Evolutionary conservation across 1,140 invertebrate species (phyloP).

Genomic region (Drepana arcuata): DNA sequence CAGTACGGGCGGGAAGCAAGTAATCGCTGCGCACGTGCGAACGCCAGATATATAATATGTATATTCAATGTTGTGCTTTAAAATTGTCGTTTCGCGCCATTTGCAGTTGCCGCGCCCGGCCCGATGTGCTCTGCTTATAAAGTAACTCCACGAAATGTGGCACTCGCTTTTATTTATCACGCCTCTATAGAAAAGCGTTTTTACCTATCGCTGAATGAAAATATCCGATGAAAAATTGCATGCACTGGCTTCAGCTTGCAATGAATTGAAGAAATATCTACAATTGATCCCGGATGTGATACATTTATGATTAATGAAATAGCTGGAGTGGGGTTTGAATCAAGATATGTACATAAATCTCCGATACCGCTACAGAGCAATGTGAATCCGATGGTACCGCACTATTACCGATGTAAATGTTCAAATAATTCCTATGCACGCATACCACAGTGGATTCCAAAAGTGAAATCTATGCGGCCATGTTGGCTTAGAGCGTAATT

Average conservation of each 20-base stretch:
- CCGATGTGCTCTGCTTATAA: conserved; percentile 56
- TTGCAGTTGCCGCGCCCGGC: conserved; percentile 38
- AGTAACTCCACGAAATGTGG: conserved; percentile 48
- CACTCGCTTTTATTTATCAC: conserved; percentile 43
- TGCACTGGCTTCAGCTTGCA: background rate
- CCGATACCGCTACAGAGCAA: conserved; percentile 12
- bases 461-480: conserved; percentile 18
- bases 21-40: conserved; percentile 57
- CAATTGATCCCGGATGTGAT: conserved; percentile 2
- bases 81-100: conserved; percentile 66
- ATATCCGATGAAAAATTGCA: conserved; percentile 15
- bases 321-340: conserved; percentile 12
- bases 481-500: conserved; percentile 10
- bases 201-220: conserved; percentile 28
- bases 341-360: conserved; percentile 27
- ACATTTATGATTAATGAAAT: conserved; percentile 11
- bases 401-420: conserved; percentile 22
- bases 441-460: conserved; percentile 20
- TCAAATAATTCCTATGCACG: conserved; percentile 31
- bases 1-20: conserved; percentile 35
- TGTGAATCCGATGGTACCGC: conserved; percentile 20
- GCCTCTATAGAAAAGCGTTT: conserved; percentile 23
- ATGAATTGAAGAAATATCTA: too few species aligned
- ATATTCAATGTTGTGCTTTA: conserved; percentile 64
- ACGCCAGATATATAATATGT: conserved; percentile 36